Evolutionary conservation across 2,888 invertebrate genomes (phyloP), one percentile per base, ranked within the genome.

Genomic region (Pyrocoelia pectoralis): DNA sequence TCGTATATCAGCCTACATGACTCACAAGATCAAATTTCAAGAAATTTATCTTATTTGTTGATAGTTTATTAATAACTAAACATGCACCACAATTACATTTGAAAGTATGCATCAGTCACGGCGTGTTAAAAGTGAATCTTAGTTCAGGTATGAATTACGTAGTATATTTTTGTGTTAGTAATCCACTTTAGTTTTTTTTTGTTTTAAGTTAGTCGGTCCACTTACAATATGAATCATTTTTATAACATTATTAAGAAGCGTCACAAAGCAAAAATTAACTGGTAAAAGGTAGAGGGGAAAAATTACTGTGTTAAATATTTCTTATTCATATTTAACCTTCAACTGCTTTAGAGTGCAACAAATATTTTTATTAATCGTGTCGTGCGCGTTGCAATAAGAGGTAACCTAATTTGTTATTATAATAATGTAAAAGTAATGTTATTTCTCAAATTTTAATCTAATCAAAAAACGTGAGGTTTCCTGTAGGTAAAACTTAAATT

Each of bases 1-100:
- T 17, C 17, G 10, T 46, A n/a, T 46, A 46, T 46, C 46, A 46
- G 46, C n/a, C n/a, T 46, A 46, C 5, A 17, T 46, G 46, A 46
- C 46, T 46, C 46, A 46, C 10, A 18, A 46, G 13, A 46, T 46
- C 46, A 28, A 50, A 24, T 50, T 50, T n/a, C 29, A 50, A 50
- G 49, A 28, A 50, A 50, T 50, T 50, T 50, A 28, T 50, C 29
- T 17, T 50, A 24, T 24, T 50, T 50, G 49, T 50, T 50, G 49
- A 28, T 50, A 28, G 49, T 50, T 50, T 50, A 50, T 50, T 29
- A 50, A 50, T 29, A 29, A 29, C 13, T 50, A 29, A 6, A 46
- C 17, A 50, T 50, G 13, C 28, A 50, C 24, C n/a, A 43, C 12
- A 40, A 40, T 40, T 40, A 43, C 33, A 10, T 5, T 46, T 46